phyloP scores from a whole-genome alignment of 2,113 vertebrate genomes.

The Malurus melanocephalus region DNA sequence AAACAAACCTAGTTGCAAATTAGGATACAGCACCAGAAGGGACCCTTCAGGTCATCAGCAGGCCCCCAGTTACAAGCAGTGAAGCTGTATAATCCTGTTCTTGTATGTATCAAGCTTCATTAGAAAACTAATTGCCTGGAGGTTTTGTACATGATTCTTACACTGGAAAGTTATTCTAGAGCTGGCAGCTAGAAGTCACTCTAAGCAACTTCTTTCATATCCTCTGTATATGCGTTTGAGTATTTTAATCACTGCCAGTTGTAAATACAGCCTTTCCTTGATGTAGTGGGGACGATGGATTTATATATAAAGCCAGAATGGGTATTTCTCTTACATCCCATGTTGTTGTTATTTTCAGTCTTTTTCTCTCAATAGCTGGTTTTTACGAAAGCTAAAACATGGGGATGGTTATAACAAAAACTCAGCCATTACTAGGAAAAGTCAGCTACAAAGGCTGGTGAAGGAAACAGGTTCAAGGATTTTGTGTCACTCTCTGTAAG shows the following conservation, averaged over 20 bases:
- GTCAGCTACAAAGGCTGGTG: not conserved
- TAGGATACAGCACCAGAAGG: constrained; percentile 3
- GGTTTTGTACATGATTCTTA: constrained; percentile 17
- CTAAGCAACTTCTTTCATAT: not conserved
- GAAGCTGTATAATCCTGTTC: constrained; percentile 12
- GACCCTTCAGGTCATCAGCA: constrained; percentile 28
- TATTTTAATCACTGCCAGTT: not conserved
- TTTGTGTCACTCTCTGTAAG: not conserved
- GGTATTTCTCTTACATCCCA: not conserved
- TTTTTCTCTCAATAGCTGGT: not conserved
- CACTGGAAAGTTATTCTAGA: not conserved
- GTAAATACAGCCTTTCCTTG: not conserved
- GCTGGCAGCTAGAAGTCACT: constrained; percentile 33
- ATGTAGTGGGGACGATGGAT: not conserved
- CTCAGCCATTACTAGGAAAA: not conserved
- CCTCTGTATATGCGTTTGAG: not conserved
- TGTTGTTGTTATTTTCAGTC: not conserved
- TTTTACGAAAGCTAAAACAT: not conserved
- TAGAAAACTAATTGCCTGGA: constrained; percentile 41
- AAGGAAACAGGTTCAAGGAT: not conserved
- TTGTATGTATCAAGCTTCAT: constrained; percentile 34
- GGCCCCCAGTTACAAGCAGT: not conserved
- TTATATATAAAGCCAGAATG: not conserved
- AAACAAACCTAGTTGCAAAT: constrained; percentile 26
- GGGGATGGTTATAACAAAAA: not conserved